A percentile compares a stretch with the other conserved stretches of the same genome.
Conservation (phyloP, 1,140 invertebrate species). For the Cecropterus lyciades region DNA sequence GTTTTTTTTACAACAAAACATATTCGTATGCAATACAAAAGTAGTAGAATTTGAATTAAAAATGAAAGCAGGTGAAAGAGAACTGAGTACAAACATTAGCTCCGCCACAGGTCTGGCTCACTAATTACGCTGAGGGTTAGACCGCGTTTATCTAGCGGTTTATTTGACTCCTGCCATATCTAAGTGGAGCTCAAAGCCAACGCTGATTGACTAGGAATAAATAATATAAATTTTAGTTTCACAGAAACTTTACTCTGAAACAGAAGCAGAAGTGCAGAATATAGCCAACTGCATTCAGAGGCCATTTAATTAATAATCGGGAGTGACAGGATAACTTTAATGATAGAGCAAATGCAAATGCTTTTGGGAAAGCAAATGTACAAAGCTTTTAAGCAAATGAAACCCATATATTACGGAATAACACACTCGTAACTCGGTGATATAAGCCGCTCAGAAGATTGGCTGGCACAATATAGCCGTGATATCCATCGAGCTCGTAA, state of each 20-base stretch:
- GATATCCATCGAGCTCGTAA: slow-evolving; percentile 57
- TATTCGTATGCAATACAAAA: background rate
- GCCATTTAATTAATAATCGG: slow-evolving; percentile 19
- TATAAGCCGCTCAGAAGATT: slow-evolving; percentile 73
- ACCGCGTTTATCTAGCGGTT: slow-evolving; percentile 21
- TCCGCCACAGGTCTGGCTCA: slow-evolving; percentile 12
- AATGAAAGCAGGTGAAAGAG: too few species aligned
- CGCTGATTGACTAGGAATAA: slow-evolving; percentile 14
- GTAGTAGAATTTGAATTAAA: too few species aligned
- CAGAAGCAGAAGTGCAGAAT: background rate
- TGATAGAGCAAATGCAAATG: slow-evolving; percentile 59
- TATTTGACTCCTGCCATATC: slow-evolving; percentile 23
- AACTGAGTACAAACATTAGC: slow-evolving; percentile 13
- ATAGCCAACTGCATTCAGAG: background rate
- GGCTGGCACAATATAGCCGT: slow-evolving; percentile 63
- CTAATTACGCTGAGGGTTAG: slow-evolving; percentile 15
- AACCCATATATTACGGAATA: slow-evolving; percentile 77
- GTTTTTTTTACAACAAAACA: too few species aligned
- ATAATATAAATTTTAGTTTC: slow-evolving; percentile 6
- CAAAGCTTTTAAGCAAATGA: slow-evolving; percentile 81
- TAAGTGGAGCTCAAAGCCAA: slow-evolving; percentile 8
- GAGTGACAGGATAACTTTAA: slow-evolving; percentile 62
- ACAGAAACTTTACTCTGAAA: background rate
- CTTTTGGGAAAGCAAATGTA: slow-evolving; percentile 66
- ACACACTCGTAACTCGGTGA: slow-evolving; percentile 70